Evolutionary conservation across 2,888 invertebrate genomes (phyloP).

Genomic region (Eulithis prunata): DNA sequence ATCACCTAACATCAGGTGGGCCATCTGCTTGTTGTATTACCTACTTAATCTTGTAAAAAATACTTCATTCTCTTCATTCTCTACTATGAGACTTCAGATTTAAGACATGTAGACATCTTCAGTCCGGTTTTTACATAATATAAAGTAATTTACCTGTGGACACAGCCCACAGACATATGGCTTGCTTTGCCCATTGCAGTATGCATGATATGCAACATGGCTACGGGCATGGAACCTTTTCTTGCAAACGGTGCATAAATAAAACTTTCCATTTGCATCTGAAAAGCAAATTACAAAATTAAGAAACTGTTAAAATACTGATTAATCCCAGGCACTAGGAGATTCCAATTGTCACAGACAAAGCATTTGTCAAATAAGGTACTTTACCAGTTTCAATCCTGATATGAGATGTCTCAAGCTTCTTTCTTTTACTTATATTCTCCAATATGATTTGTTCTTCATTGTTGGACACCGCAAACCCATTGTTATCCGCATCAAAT

Average conservation of each 20-base stretch:
- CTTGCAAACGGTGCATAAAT: constrained; percentile 87
- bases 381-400: constrained; percentile 65
- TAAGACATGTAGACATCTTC: no score
- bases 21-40: no score
- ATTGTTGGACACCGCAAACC: constrained; percentile 21
- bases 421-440: constrained; percentile 60
- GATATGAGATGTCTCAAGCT: constrained; percentile 72
- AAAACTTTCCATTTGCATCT: constrained; percentile 80
- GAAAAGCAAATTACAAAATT: constrained; percentile 40
- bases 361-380: not conserved
- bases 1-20: no score
- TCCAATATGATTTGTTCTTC: constrained; percentile 44
- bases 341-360: not conserved
- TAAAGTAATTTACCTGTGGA: constrained; percentile 57
- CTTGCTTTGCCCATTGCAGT: constrained; percentile 84
- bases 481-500: constrained; percentile 33
- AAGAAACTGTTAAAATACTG: not conserved
- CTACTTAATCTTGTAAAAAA: no score
- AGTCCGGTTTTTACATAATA: not conserved
- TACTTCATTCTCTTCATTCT: no score
- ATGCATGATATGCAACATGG: constrained; percentile 86
- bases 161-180: constrained; percentile 78
- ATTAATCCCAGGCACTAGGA: no score
- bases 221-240: constrained; percentile 88
- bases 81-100: no score